Conservation (phyloP, 2,888 invertebrate genomes). For the Andrena chrysosceles region DNA sequence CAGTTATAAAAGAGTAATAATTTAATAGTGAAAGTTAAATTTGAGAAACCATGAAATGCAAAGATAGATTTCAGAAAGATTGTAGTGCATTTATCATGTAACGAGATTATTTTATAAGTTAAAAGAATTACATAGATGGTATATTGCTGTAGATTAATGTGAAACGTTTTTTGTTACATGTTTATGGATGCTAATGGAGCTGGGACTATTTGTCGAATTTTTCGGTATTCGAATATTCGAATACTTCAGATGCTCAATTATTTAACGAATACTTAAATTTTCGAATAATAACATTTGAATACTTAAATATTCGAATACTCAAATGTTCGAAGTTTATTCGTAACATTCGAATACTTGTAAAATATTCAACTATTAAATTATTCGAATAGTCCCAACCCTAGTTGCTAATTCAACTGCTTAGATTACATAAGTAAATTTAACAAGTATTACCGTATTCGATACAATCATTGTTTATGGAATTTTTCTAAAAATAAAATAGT, state of each 20-base stretch:
- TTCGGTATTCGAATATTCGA: no score
- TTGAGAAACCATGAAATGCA: not conserved
- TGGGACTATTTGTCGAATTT: no score
- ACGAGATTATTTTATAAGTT: constrained; percentile 12
- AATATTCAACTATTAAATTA: no score
- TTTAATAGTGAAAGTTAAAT: constrained; percentile 8
- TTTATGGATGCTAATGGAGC: not conserved
- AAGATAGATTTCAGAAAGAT: constrained; percentile 23
- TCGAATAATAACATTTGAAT: no score
- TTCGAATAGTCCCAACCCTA: no score
- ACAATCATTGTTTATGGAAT: constrained; percentile 1
- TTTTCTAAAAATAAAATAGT: constrained; percentile 12
- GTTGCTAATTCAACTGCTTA: constrained; percentile 8
- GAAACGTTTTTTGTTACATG: not conserved
- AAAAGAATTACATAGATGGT: not conserved
- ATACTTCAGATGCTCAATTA: no score
- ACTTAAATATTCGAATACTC: no score
- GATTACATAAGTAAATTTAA: not conserved
- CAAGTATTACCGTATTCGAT: not conserved
- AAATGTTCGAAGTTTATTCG: no score
- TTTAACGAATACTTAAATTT: no score
- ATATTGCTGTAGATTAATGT: constrained; percentile 21
- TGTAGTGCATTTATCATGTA: constrained; percentile 3
- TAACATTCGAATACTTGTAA: no score
- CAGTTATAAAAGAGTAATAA: constrained; percentile 18